phyloP scores from a whole-genome alignment of 2,888 invertebrate genomes.

The Coenonympha arcania region DNA sequence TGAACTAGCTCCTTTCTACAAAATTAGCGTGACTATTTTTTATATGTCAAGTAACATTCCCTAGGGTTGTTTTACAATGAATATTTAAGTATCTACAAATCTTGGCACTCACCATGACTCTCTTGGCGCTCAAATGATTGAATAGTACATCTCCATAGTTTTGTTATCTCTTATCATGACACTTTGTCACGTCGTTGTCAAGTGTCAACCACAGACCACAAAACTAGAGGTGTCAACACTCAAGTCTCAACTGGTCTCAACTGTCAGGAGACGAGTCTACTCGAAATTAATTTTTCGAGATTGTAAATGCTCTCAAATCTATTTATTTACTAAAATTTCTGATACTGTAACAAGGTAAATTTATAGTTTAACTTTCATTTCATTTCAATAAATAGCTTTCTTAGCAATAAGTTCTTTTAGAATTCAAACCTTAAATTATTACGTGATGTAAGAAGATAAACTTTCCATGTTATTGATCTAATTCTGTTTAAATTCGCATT shows the following conservation, averaged over 20 bases:
- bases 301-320: slow-evolving; percentile 41
- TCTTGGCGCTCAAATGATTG: too few species aligned
- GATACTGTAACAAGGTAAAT: slow-evolving; percentile 19
- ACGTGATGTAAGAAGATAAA: slow-evolving; percentile 61
- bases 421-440: slow-evolving; percentile 14
- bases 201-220: too few species aligned
- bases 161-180: too few species aligned
- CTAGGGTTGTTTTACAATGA: too few species aligned
- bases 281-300: slow-evolving; percentile 27
- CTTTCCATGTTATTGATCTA: slow-evolving; percentile 27
- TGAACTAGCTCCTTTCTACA: too few species aligned
- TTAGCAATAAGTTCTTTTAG: neutral
- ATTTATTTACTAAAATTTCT: slow-evolving; percentile 16
- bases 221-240: too few species aligned
- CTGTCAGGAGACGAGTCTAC: neutral
- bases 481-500: slow-evolving; percentile 16
- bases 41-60: too few species aligned
- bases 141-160: too few species aligned
- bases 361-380: slow-evolving; percentile 6
- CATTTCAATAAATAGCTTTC: slow-evolving; percentile 23
- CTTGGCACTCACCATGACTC: too few species aligned
- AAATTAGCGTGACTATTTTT: too few species aligned
- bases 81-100: too few species aligned
- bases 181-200: neutral
- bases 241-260: too few species aligned